Conservation (phyloP, 2,113 vertebrate species). For the Oceanites oceanicus region DNA sequence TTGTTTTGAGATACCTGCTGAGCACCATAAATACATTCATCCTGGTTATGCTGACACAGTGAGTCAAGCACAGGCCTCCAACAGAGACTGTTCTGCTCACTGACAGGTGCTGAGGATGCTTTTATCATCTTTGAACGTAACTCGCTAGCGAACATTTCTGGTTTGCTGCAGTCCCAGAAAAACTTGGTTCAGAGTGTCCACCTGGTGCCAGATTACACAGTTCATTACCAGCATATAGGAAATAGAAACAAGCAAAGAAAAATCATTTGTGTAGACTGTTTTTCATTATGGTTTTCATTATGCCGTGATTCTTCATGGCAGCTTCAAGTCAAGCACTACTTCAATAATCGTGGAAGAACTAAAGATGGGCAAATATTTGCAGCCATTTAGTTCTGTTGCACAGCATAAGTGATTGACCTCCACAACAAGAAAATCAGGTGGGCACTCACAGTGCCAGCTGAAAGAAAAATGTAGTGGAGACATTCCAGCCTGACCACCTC, state of each 20-base stretch:
- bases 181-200: neutral
- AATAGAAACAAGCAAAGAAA: neutral
- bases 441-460: neutral
- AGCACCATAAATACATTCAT: neutral
- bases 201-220: neutral
- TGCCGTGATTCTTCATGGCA: neutral
- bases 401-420: neutral
- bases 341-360: neutral
- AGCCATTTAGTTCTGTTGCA: neutral
- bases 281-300: neutral
- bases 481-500: neutral
- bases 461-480: neutral
- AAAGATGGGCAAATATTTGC: neutral
- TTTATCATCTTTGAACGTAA: neutral
- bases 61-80: neutral
- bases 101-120: neutral
- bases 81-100: neutral
- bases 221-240: neutral
- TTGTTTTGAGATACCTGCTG: neutral
- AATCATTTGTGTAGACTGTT: neutral
- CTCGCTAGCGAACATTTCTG: neutral
- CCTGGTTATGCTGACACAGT: neutral
- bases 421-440: neutral
- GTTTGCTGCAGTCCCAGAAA: neutral
- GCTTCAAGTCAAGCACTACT: neutral